These are phyloP conservation scores for Nephila pilipes DNA, from an alignment of 1,140 invertebrate genomes.

Conservation along the genomic window DNA sequence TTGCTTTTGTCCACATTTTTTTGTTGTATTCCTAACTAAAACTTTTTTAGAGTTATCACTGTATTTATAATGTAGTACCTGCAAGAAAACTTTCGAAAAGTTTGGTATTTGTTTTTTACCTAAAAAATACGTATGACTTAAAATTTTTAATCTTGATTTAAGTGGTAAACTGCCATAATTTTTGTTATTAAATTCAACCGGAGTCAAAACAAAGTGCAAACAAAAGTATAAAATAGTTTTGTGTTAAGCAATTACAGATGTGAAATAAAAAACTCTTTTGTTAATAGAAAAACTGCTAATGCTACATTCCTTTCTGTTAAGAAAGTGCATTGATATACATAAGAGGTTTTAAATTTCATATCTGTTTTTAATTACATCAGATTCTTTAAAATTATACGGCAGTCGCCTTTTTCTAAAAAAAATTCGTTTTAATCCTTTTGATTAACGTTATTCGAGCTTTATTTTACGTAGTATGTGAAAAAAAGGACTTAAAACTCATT, in stretches of 20 bases:
- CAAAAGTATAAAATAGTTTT: too few species aligned
- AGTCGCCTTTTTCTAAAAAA: not conserved
- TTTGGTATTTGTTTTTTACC: not conserved
- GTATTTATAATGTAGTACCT: conserved; percentile 28
- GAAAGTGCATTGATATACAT: too few species aligned
- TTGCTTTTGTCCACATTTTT: conserved; percentile 33
- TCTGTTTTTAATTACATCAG: too few species aligned
- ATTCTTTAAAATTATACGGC: not conserved
- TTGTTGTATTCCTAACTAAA: conserved; percentile 5
- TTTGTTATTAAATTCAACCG: not conserved
- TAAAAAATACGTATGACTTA: not conserved
- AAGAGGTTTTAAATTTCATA: too few species aligned
- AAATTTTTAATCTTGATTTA: not conserved
- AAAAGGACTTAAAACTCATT: conserved; percentile 47
- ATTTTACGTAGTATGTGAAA: not conserved
- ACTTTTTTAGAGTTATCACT: not conserved
- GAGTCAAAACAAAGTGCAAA: too few species aligned
- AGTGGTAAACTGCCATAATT: not conserved
- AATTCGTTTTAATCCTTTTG: not conserved
- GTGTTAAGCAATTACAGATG: too few species aligned
- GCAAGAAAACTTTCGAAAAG: not conserved
- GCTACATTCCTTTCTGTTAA: too few species aligned
- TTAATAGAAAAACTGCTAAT: not conserved
- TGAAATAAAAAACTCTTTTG: too few species aligned
- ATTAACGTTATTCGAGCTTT: not conserved